A percentile compares a stretch with the other conserved stretches of the same genome.
Evolutionary conservation across 2,888 invertebrate genomes (phyloP).

Genomic region (Acleris sparsana): DNA sequence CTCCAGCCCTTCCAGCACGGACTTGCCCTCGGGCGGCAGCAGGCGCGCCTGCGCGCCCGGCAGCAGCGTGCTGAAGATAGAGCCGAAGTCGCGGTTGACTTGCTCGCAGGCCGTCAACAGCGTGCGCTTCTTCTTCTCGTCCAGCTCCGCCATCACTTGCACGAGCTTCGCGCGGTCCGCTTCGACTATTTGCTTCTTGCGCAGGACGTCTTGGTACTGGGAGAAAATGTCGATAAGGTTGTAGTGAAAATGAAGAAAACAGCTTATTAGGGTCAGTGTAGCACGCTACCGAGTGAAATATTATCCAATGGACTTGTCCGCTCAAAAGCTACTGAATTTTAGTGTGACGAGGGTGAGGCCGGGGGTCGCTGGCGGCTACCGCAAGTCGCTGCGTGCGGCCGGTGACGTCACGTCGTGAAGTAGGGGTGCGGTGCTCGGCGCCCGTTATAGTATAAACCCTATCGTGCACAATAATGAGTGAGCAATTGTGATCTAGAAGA

Average conservation of each 20-base stretch:
- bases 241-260: no score
- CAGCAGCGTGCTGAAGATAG: slow-evolving; percentile 95
- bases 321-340: neutral
- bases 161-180: slow-evolving; percentile 89
- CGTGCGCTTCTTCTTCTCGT: slow-evolving; percentile 94
- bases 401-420: no score
- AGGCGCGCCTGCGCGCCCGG: slow-evolving; percentile 95
- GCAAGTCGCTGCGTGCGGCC: no score
- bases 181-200: slow-evolving; percentile 88
- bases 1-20: slow-evolving; percentile 94
- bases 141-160: slow-evolving; percentile 92
- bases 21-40: slow-evolving; percentile 88
- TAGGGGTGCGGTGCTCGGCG: no score
- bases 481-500: slow-evolving; percentile 49
- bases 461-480: no score
- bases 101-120: slow-evolving; percentile 91
- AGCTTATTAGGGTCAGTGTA: no score
- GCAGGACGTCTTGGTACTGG: slow-evolving; percentile 87
- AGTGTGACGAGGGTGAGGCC: neutral
- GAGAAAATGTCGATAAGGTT: slow-evolving; percentile 2
- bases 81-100: slow-evolving; percentile 89
- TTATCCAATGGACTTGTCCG: no score
- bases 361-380: no score
- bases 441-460: no score
- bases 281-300: no score